A percentile compares a stretch with the other conserved stretches of the same genome.
These are phyloP conservation scores for Volucella inflata DNA, from an alignment of 2,888 invertebrate species.

Conservation along the genomic window DNA sequence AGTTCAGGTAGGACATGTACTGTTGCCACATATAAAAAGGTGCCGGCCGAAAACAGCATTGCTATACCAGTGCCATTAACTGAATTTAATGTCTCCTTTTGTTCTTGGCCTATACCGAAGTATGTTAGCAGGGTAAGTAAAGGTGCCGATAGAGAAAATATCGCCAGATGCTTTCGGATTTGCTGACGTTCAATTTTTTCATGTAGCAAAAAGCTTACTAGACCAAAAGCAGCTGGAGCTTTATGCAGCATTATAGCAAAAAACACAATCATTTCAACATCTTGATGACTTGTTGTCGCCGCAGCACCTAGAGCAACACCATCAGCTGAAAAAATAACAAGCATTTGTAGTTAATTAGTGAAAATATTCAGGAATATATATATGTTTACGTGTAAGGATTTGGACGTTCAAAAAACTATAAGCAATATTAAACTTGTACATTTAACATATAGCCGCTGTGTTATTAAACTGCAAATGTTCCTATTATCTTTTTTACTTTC, in stretches of 20 bases:
- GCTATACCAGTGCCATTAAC: slow-evolving; percentile 97
- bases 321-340: slow-evolving; percentile 88
- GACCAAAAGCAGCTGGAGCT: slow-evolving; percentile 99
- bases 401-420: too few relatives aligned
- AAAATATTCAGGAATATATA: too few relatives aligned
- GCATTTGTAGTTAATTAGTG: background rate
- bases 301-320: slow-evolving; percentile 99
- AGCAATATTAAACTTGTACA: too few relatives aligned
- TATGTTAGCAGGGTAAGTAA: slow-evolving; percentile 94
- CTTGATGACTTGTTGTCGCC: slow-evolving; percentile 96
- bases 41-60: slow-evolving; percentile 99
- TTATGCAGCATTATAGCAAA: slow-evolving; percentile 99
- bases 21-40: slow-evolving; percentile 99
- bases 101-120: slow-evolving; percentile 96
- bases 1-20: slow-evolving; percentile 99
- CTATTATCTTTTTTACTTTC: too few relatives aligned
- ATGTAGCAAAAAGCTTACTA: slow-evolving; percentile 98
- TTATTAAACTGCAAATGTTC: too few relatives aligned
- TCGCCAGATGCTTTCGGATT: slow-evolving; percentile 94
- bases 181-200: slow-evolving; percentile 94
- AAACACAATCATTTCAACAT: slow-evolving; percentile 98
- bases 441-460: too few relatives aligned
- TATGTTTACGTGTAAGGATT: too few relatives aligned
- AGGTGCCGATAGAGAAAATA: slow-evolving; percentile 97
- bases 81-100: slow-evolving; percentile 94